A percentile compares a stretch with the other conserved stretches of the same genome.
Conservation (phyloP, 2,888 invertebrate species). For the Eupelmus urozonus region DNA sequence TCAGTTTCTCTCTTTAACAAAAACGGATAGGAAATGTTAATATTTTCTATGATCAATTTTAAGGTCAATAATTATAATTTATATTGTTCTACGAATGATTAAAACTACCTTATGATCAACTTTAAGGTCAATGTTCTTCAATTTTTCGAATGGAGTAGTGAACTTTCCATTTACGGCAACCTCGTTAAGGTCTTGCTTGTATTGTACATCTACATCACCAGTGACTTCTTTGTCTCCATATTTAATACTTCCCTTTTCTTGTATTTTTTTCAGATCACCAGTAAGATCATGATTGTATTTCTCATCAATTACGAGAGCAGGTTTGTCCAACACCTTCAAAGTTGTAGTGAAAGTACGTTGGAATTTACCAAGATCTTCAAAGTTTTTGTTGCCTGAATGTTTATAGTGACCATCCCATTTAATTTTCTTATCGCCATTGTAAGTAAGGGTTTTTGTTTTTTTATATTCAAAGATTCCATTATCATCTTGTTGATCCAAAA, state of each 20-base stretch:
- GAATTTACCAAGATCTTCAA: constrained; percentile 73
- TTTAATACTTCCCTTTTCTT: constrained; percentile 62
- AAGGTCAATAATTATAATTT: neutral
- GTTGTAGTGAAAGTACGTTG: constrained; percentile 77
- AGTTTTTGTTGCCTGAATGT: constrained; percentile 65
- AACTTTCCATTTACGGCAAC: constrained; percentile 67
- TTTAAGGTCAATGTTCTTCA: constrained; percentile 69
- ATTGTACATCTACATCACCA: constrained; percentile 62
- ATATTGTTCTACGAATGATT: neutral
- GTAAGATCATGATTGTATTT: constrained; percentile 77
- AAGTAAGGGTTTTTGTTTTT: constrained; percentile 76
- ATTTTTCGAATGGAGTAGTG: constrained; percentile 68
- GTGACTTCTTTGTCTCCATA: constrained; percentile 67
- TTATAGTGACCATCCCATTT: constrained; percentile 74
- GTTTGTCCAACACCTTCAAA: constrained; percentile 77
- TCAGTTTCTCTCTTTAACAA: constrained; percentile 65
- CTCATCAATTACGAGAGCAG: constrained; percentile 78
- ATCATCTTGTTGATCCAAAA: constrained; percentile 68
- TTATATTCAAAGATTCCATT: constrained; percentile 71
- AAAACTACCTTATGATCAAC: constrained; percentile 73
- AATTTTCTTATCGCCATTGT: constrained; percentile 80
- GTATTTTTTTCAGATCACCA: constrained; percentile 68
- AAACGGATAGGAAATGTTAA: neutral
- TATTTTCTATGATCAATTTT: too few species aligned
- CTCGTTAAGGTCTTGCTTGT: constrained; percentile 63